These are phyloP conservation scores for Slavum lentiscoides DNA, from an alignment of 2,888 invertebrate species.

Conservation along the genomic window DNA sequence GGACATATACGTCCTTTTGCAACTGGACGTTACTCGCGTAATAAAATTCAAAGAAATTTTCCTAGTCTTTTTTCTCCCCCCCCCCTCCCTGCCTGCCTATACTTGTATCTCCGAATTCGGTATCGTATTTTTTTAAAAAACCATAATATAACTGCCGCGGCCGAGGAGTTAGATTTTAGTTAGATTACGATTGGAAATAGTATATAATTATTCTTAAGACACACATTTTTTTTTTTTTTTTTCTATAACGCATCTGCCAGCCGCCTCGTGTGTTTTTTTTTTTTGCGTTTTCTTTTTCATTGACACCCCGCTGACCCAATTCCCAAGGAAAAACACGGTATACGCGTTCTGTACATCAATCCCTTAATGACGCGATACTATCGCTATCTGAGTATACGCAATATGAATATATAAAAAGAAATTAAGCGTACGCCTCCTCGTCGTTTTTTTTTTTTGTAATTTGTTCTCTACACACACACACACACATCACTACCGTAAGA, in stretches of 20 bases:
- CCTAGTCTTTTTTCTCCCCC: too few relatives aligned
- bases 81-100: too few relatives aligned
- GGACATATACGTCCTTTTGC: too few relatives aligned
- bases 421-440: background rate
- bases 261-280: background rate
- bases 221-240: background rate
- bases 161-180: too few relatives aligned
- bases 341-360: background rate
- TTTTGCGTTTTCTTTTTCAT: background rate
- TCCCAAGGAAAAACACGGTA: conserved; percentile 44
- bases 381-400: too few relatives aligned
- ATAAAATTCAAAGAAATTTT: too few relatives aligned
- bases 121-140: too few relatives aligned
- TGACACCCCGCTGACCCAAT: conserved; percentile 47
- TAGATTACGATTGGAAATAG: too few relatives aligned
- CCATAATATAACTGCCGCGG: too few relatives aligned
- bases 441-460: conserved; percentile 12
- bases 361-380: conserved; percentile 21
- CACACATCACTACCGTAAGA: conserved; percentile 28
- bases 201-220: too few relatives aligned
- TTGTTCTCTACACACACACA: background rate
- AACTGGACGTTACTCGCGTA: too few relatives aligned
- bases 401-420: conserved; percentile 15
- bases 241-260: background rate
- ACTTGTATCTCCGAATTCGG: too few relatives aligned